Evolutionary conservation across 2,113 vertebrate genomes (phyloP).

Genomic region (Pygoscelis antarcticus): DNA sequence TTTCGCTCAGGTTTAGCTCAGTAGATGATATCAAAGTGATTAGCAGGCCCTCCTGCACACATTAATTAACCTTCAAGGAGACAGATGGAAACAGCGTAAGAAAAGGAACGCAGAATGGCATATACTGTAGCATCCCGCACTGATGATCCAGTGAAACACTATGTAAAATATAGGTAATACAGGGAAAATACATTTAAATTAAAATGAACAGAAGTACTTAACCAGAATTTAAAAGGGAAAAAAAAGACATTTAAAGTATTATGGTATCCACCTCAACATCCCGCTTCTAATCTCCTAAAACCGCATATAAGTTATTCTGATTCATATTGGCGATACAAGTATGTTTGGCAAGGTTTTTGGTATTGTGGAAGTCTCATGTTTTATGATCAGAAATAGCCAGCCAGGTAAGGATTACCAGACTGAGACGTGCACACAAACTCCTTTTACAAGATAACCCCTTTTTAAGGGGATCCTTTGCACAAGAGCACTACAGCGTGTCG

Average conservation of each 20-base stretch:
- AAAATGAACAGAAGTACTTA: background rate
- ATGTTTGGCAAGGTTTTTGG: background rate
- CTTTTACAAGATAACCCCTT: background rate
- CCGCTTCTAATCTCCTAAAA: background rate
- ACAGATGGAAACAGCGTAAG: background rate
- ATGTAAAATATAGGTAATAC: background rate
- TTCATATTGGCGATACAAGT: background rate
- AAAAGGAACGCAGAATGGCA: background rate
- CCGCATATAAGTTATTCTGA: background rate
- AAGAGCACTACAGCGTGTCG: background rate
- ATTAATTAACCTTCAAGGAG: background rate
- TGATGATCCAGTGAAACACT: background rate
- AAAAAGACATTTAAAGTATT: background rate
- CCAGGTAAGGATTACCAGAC: background rate
- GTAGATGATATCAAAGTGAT: background rate
- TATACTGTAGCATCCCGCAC: background rate
- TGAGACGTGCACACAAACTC: background rate
- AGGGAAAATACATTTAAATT: background rate
- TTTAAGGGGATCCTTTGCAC: background rate
- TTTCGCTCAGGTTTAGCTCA: background rate
- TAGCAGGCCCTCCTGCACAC: background rate
- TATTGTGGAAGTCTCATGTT: background rate
- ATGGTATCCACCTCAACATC: background rate
- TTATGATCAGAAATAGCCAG: background rate
- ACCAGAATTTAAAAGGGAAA: background rate